phyloP scores from a whole-genome alignment of 2,888 invertebrate genomes.

The Hipparchia semele region DNA sequence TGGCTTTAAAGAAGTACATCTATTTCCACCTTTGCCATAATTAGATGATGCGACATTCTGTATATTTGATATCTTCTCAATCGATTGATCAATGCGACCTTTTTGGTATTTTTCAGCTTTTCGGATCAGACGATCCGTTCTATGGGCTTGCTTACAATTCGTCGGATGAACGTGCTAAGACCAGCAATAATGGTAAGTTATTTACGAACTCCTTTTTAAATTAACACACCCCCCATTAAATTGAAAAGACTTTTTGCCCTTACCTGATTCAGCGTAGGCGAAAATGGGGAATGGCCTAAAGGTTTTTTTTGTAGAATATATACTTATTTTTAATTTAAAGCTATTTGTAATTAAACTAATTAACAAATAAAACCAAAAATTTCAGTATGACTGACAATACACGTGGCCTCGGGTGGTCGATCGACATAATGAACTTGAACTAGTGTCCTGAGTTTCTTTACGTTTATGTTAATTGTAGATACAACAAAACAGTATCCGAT shows the following conservation, averaged over 20 bases:
- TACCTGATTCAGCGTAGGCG: not conserved
- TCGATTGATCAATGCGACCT: not conserved
- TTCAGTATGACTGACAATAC: conserved; percentile 25
- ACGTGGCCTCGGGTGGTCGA: conserved; percentile 21
- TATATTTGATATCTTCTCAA: conserved; percentile 6
- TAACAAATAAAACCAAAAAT: conserved; percentile 7
- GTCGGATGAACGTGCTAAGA: conserved; percentile 65
- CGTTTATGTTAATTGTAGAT: conserved; percentile 81
- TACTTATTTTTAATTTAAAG: not conserved
- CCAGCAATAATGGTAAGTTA: conserved; percentile 67
- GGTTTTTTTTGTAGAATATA: not conserved
- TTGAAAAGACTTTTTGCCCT: not conserved
- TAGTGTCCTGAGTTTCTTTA: conserved; percentile 55
- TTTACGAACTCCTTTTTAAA: not conserved
- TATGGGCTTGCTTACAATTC: conserved; percentile 74
- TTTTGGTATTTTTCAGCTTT: conserved; percentile 61
- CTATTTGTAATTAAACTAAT: conserved; percentile 8
- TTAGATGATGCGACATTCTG: conserved; percentile 12
- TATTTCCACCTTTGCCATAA: conserved; percentile 6
- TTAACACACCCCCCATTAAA: conserved; percentile 2
- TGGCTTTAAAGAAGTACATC: not conserved
- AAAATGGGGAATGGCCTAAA: conserved; percentile 1
- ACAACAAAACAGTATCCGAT: conserved; percentile 81
- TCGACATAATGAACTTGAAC: conserved; percentile 32
- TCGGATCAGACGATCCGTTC: conserved; percentile 79